Conservation (phyloP, 2,797 vertebrate species). For the Scomberomorus guttatus region DNA sequence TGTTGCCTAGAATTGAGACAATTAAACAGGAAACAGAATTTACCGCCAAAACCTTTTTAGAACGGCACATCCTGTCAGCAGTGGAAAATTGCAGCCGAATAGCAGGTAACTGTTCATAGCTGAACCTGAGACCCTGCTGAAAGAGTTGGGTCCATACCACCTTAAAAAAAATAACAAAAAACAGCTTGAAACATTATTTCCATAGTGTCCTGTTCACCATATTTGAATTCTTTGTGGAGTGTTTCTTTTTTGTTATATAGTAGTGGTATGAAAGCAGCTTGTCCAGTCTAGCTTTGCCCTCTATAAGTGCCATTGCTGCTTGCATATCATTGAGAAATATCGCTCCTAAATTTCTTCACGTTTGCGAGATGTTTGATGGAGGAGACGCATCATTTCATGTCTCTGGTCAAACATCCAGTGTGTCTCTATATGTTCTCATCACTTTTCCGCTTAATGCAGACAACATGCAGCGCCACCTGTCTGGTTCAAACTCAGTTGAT, state of each 20-base stretch:
- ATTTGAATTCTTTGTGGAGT: too few relatives aligned
- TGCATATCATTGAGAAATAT: constrained; percentile 3
- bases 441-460: neutral
- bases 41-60: constrained; percentile 1
- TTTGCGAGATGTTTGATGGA: constrained; percentile 25
- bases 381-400: neutral
- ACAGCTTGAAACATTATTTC: too few relatives aligned
- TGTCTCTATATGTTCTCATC: constrained; percentile 18
- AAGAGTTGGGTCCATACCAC: neutral
- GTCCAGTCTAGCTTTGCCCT: neutral
- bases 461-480: constrained; percentile 32
- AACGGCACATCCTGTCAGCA: neutral
- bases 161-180: neutral
- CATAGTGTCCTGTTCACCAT: too few relatives aligned
- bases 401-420: constrained; percentile 38
- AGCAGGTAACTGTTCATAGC: constrained; percentile 26
- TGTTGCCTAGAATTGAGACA: neutral
- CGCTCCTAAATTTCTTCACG: constrained; percentile 1
- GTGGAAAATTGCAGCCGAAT: constrained; percentile 11
- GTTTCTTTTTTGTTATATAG: too few relatives aligned
- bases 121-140: neutral
- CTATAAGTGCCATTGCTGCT: neutral
- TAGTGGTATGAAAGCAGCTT: neutral
- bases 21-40: neutral
- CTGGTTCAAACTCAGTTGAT: constrained; percentile 38